Percentiles rank a stretch among this genome's conserved stretches.
Evolutionary conservation across 2,113 vertebrate genomes (phyloP).

Genomic region (Tychaedon coryphoeus): DNA sequence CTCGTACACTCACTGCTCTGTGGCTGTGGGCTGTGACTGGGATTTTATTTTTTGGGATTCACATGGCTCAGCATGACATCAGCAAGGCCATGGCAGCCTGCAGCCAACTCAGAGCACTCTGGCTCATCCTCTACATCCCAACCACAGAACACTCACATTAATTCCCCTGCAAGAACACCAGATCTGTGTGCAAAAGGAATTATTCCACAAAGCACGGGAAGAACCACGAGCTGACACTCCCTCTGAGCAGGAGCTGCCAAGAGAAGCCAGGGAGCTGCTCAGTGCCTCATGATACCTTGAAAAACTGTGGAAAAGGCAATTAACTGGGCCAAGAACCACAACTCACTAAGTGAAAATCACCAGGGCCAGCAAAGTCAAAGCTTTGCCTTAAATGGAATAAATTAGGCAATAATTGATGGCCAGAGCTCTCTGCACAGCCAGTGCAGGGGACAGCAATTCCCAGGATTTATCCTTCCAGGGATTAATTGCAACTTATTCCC

Average conservation of each 20-base stretch:
- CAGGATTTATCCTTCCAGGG: background rate
- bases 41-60: background rate
- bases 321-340: background rate
- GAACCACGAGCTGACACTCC: background rate
- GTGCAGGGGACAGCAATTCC: background rate
- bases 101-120: background rate
- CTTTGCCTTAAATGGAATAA: background rate
- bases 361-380: background rate
- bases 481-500: background rate
- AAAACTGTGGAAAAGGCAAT: background rate
- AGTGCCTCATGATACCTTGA: background rate
- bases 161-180: fast-evolving
- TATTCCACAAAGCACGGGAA: background rate
- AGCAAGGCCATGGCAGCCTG: background rate
- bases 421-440: background rate
- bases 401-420: background rate
- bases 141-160: fast-evolving
- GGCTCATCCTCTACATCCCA: background rate
- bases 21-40: background rate
- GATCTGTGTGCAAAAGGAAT: fast-evolving
- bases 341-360: background rate
- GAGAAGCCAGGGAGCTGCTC: background rate
- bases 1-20: fast-evolving
- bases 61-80: fast-evolving
- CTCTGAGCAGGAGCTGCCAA: background rate